Conservation (phyloP, 2,797 vertebrate species). For the Pseudochirops corinnae region DNA sequence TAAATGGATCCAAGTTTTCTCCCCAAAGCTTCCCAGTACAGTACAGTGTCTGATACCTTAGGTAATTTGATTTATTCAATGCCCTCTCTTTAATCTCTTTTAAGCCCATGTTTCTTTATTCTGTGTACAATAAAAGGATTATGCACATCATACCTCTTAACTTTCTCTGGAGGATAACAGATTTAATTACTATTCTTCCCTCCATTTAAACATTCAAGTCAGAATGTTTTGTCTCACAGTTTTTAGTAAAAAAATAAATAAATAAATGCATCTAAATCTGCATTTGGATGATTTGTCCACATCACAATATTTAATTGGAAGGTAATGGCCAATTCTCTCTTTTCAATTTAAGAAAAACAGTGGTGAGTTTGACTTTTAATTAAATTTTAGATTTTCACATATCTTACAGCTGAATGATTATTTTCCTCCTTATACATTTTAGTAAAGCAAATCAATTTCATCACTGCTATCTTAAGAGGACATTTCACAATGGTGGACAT, state of each 20-base stretch:
- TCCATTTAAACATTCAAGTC: slow-evolving; percentile 71
- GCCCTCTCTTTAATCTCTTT: slow-evolving; percentile 78
- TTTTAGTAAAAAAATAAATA: slow-evolving; percentile 54
- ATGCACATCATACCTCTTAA: slow-evolving; percentile 72
- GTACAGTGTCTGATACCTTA: slow-evolving; percentile 54
- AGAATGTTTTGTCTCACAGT: slow-evolving; percentile 72
- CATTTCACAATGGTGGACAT: background rate
- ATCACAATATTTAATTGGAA: slow-evolving; percentile 21
- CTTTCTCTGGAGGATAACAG: slow-evolving; percentile 76
- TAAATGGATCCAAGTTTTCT: slow-evolving; percentile 41
- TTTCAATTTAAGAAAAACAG: slow-evolving; percentile 17
- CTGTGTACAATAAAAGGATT: slow-evolving; percentile 80
- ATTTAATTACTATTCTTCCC: slow-evolving; percentile 81
- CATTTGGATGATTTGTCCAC: slow-evolving; percentile 57
- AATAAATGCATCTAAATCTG: slow-evolving; percentile 44
- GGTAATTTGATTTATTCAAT: slow-evolving; percentile 75
- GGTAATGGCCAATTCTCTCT: slow-evolving; percentile 41
- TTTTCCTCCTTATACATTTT: background rate
- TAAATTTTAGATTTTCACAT: slow-evolving; percentile 2
- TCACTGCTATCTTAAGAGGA: background rate
- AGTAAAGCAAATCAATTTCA: background rate
- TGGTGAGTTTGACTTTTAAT: background rate
- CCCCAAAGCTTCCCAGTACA: slow-evolving; percentile 66
- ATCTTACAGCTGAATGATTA: background rate
- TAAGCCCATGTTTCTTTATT: slow-evolving; percentile 80